Evolutionary conservation across 1,140 invertebrate genomes (phyloP), one percentile per base, ranked within the genome.

Genomic region (Pararge aegeria): DNA sequence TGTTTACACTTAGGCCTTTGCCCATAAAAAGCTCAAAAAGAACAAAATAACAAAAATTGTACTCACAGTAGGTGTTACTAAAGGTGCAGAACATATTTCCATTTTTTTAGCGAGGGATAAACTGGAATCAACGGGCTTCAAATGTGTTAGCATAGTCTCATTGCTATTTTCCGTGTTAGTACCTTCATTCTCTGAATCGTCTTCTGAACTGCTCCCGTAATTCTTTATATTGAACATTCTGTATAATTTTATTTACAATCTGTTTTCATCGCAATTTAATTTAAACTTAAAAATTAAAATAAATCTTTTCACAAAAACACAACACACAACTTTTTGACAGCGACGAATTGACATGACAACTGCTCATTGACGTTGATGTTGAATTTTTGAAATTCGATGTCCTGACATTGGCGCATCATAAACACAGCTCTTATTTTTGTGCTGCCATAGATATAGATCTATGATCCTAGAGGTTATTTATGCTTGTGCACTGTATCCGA

Each of bases 31-130:
- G 3, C 30, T 12, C 0, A 34, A 3, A 3, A 10, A 34, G 10
- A 30, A 10, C 10, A 1, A 7, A 9, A 49, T 19, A 38, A 49
- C 30, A 18, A 38, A 18, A 49, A 44, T 46, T 55, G 13, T 42
- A 21, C 12, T 91, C 92, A 95, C 95, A 55, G 93, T 94, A 4
- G 95, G 94, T 62, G 95, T 91, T 21, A 97, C 95, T 44, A 93
- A 90, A 4, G 96, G 96, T 0, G 96, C 95, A 24, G 96, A 92
- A 89, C 95, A 95, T 66, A 97, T 89, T 65, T 93, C 90, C 57
- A 96, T 88, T 5, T 88, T 81, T 70, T 92, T 91, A 67, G 81
- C 83, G 64, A 93, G 55, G 24, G 91, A 90, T 46, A 83, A 71
- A 56, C 66, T 82, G n/a, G 80, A 63, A 80, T 89, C 83, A 64